Base-by-base conservation (phyloP, 1,140 invertebrate genomes). In the Drosophila takahashii region DNA sequence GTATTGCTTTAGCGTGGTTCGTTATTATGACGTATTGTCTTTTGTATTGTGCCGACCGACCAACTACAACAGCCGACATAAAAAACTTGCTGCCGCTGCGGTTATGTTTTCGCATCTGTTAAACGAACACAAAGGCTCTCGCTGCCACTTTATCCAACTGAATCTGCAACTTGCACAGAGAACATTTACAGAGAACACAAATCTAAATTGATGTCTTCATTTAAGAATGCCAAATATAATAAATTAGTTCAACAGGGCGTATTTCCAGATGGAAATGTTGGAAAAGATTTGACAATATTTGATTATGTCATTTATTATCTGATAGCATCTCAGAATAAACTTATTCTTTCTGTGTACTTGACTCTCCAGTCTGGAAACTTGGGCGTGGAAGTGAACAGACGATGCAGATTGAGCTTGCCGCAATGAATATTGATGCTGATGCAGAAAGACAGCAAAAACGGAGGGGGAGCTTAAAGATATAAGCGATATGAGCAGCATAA, bases 21-120 rank as follows among this genome's bases (percentile, higher is more conserved):
- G 44, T 75, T 61, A 74, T 74, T 72, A 56, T 75, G 72, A 75
- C 58, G 70, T 74, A 72, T 74, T 74, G 70, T 54, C 70, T 74
- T 74, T 74, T 71, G 54, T 74, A 48, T 72, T 74, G 32, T 45
- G 47, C 67, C 67, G 70, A 61, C 64, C 11, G 34, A 51, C 22
- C 58, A 51, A 67, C 58, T 54, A 29, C 58, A 47, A 22, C 26
- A 29, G 32, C 16, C 18, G 42, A 18, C 42, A 47, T 27, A 22
- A 71, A 47, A 70, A 59, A 73, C 18, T 54, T 51, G 70, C 69
- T 50, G 58, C 45, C 60, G 37, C 36, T 72, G 71, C n/a, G 70
- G 66, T 71, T 71, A 71, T 71, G 53, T 61, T 73, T 74, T 74
- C 39, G 56, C 57, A 47, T 71, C 34, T 52, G 54, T 45, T 71